phyloP scores from a whole-genome alignment of 2,888 invertebrate genomes.

The Agapetus fuscipes region DNA sequence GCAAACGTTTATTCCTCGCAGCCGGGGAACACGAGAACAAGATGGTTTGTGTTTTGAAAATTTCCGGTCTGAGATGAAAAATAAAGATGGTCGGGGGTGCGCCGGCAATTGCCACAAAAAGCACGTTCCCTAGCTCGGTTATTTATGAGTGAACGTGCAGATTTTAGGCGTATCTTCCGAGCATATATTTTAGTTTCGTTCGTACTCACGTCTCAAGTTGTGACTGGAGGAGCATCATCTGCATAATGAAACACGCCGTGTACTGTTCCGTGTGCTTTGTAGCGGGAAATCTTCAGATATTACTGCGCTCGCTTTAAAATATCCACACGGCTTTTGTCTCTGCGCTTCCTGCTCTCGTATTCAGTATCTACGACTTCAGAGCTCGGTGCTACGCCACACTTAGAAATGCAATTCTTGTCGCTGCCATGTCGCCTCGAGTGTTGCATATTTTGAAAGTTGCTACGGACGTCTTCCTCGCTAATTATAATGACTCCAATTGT shows the following conservation, averaged over 20 bases:
- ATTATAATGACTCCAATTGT: too few relatives aligned
- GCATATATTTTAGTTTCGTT: conserved; percentile 18
- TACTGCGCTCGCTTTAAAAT: conserved; percentile 4
- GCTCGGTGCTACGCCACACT: too few relatives aligned
- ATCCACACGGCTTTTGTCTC: conserved; percentile 2
- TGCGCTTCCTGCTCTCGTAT: not conserved
- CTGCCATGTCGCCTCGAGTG: too few relatives aligned
- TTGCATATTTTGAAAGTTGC: too few relatives aligned
- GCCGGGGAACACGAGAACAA: too few relatives aligned
- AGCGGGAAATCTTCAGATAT: conserved; percentile 4
- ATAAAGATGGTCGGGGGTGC: conserved; percentile 9
- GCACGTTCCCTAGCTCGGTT: conserved; percentile 19
- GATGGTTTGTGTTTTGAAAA: too few relatives aligned
- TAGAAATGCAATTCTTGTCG: not conserved
- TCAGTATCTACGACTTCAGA: too few relatives aligned
- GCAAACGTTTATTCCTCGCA: too few relatives aligned
- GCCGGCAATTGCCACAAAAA: conserved; percentile 9
- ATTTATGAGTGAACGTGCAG: conserved; percentile 20
- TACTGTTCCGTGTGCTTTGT: not conserved
- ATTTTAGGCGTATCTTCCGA: conserved; percentile 19
- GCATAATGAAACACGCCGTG: conserved; percentile 21
- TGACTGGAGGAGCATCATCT: conserved; percentile 18
- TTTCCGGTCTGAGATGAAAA: conserved; percentile 11
- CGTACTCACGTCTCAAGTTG: conserved; percentile 17
- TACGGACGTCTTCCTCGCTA: too few relatives aligned